phyloP scores from a whole-genome alignment of 2,797 vertebrate species.

The Halcyon badia region DNA sequence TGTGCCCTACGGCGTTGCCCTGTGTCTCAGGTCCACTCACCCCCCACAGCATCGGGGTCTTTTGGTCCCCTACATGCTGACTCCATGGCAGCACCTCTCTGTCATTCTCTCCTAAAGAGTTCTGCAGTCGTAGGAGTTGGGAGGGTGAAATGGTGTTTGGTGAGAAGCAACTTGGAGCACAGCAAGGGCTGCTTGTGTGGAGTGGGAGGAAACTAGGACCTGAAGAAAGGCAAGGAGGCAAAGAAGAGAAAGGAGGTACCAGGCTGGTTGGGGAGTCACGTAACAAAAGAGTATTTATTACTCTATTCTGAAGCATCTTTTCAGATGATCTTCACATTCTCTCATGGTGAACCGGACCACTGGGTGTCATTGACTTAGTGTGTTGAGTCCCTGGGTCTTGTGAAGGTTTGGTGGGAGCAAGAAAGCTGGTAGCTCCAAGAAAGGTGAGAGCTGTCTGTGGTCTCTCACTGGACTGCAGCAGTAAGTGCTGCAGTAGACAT shows the following conservation, averaged over 20 bases:
- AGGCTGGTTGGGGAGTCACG: neutral
- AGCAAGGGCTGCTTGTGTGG: neutral
- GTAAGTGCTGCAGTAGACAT: neutral
- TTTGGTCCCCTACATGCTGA: neutral
- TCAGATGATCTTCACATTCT: neutral
- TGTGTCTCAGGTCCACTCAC: neutral
- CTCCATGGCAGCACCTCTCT: neutral
- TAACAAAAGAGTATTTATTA: neutral
- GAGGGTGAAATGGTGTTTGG: neutral
- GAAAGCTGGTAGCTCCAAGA: neutral
- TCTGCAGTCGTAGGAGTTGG: neutral
- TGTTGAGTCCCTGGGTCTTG: neutral
- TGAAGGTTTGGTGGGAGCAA: neutral
- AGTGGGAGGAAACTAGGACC: neutral
- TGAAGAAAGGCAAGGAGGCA: neutral
- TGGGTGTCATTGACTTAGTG: neutral
- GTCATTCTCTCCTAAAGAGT: neutral
- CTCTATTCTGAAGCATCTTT: neutral
- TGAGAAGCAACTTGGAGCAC: neutral
- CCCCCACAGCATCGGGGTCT: neutral
- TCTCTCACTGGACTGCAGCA: neutral
- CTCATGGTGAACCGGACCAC: neutral
- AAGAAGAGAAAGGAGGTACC: neutral
- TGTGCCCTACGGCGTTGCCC: neutral
- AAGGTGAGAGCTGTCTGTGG: neutral